Evolutionary conservation across 2,113 vertebrate species (phyloP), one percentile per base, ranked within the genome.

Genomic region (Triplophysa rosa): DNA sequence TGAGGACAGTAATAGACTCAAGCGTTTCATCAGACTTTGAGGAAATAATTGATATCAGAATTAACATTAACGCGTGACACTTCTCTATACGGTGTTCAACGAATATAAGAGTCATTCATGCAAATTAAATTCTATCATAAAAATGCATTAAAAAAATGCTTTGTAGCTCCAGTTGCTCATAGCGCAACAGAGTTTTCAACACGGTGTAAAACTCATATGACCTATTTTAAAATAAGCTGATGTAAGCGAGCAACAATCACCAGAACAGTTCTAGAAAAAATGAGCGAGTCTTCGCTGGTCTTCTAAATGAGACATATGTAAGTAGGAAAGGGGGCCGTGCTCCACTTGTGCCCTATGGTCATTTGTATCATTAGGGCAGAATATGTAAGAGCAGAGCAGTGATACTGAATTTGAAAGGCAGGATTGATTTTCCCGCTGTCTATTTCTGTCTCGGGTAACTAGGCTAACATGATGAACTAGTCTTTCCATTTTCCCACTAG

Each of bases 381-480:
- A 82, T 59, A 59, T 76, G 49, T 76, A 72, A 63, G 45, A 72
- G 45, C 23, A 83, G 29, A 1, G 1, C 74, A 81, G 66, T 59
- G 80, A 33, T 26, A 16, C 8, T 76, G 71, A 49, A 70, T 74
- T 75, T 12, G 71, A 77, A 84, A 84, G 23, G 19, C 62, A 65
- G 62, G 40, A 64, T 87, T 86, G 87, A 87, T 90, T 87, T 88
- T 85, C 78, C 68, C 45, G 54, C 47, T 67, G 58, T 65, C 54
- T 67, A 23, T 65, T 67, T 73, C 84, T 67, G 88, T 85, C 89
- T 90, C 89, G 88, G 87, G 78, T 88, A 91, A 92, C 87, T 91
- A 84, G 91, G 91, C 83, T 93, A 92, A 88, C 87, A 89, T 92
- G 91, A 93, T 92, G 26, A 91, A 92, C 89, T 90, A 88, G 89